A percentile compares a stretch with the other conserved stretches of the same genome.
These are phyloP conservation scores for Propithecus perrieri DNA, from an alignment of 2,797 vertebrate species.

Conservation along the genomic window DNA sequence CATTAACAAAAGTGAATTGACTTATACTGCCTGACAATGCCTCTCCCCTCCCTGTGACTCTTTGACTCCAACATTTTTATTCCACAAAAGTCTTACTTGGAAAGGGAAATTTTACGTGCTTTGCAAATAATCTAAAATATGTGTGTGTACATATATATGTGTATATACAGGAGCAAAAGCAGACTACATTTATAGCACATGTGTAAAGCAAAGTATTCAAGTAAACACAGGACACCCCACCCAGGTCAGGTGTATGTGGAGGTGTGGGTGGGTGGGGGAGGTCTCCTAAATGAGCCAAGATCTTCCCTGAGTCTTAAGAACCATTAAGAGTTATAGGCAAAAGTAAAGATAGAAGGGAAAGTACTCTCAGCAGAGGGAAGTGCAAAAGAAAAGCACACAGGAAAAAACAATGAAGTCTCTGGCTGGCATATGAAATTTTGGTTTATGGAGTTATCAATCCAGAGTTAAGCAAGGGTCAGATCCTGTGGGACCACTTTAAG, in stretches of 20 bases:
- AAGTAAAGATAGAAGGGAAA: not conserved
- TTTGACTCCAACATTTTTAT: not conserved
- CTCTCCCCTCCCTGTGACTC: not conserved
- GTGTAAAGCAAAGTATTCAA: not conserved
- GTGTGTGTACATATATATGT: not conserved
- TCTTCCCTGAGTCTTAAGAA: not conserved
- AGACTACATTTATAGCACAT: not conserved
- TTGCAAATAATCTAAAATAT: constrained; percentile 13
- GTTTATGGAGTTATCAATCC: not conserved
- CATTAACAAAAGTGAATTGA: not conserved
- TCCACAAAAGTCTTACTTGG: not conserved
- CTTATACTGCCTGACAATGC: not conserved
- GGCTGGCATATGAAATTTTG: not conserved
- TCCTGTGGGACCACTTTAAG: not conserved
- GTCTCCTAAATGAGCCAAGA: constrained; percentile 6
- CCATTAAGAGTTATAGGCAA: not conserved
- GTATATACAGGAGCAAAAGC: not conserved
- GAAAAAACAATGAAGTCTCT: not conserved
- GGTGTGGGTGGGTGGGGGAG: no score
- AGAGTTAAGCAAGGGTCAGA: not conserved
- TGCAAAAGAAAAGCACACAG: not conserved
- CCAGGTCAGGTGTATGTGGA: not conserved
- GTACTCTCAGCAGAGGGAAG: not conserved
- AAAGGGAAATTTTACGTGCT: not conserved
- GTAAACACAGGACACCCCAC: not conserved